Conservation (phyloP, 2,888 invertebrate species). For the Dryocosmus kuriphilus region DNA sequence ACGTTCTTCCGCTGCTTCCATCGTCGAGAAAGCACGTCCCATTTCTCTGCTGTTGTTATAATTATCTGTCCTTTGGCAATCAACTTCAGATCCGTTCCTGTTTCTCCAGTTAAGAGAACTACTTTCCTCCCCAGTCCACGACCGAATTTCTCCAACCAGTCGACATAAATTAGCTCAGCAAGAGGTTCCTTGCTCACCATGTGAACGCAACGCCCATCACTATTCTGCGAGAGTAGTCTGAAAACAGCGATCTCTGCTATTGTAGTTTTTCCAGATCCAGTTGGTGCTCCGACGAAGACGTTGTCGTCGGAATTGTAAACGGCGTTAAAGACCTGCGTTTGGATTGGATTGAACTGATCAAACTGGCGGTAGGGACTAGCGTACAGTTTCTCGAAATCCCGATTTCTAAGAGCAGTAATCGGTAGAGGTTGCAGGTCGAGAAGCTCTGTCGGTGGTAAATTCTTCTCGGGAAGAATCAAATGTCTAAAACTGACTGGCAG, state of each 20-base stretch:
- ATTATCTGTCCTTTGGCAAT: slow-evolving; percentile 97
- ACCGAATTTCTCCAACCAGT: slow-evolving; percentile 95
- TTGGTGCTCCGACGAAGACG: slow-evolving; percentile 96
- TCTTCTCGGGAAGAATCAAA: slow-evolving; percentile 98
- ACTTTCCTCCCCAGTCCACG: slow-evolving; percentile 89
- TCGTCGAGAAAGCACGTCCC: slow-evolving; percentile 98
- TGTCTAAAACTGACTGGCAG: slow-evolving; percentile 98
- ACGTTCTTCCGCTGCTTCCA: slow-evolving; percentile 99
- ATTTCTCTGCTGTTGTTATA: slow-evolving; percentile 97
- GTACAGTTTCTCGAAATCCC: slow-evolving; percentile 92
- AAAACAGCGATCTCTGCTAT: slow-evolving; percentile 98
- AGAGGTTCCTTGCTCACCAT: slow-evolving; percentile 94
- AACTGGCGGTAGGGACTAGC: slow-evolving; percentile 82
- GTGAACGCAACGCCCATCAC: slow-evolving; percentile 94
- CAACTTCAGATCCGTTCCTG: slow-evolving; percentile 96
- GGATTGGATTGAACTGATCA: slow-evolving; percentile 98
- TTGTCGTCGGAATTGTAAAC: slow-evolving; percentile 99
- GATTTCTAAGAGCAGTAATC: slow-evolving; percentile 93
- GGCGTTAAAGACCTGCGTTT: slow-evolving; percentile 98
- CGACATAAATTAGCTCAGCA: slow-evolving; percentile 92
- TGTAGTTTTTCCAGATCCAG: slow-evolving; percentile 95
- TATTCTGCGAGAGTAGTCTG: slow-evolving; percentile 87
- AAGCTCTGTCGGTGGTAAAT: slow-evolving; percentile 97
- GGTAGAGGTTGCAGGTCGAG: slow-evolving; percentile 98
- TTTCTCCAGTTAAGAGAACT: slow-evolving; percentile 97